Evolutionary conservation across 2,888 invertebrate species (phyloP).

Genomic region (Lithophane ornitopus): DNA sequence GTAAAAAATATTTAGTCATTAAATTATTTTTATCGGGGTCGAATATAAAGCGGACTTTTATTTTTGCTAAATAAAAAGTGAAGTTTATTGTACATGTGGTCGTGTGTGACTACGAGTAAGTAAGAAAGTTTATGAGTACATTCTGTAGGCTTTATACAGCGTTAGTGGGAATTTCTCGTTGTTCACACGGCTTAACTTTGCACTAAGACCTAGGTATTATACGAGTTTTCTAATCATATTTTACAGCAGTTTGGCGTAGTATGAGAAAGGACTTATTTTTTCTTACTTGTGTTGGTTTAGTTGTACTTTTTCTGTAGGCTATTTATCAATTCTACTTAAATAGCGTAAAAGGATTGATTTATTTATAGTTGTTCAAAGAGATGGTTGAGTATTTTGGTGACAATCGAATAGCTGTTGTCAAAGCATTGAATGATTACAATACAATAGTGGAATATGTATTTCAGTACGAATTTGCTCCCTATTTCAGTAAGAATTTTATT

Average conservation of each 20-base stretch:
- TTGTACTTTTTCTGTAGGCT: background rate
- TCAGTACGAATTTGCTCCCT: background rate
- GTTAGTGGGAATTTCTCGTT: constrained; percentile 54
- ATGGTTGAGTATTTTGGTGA: background rate
- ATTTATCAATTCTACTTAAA: background rate
- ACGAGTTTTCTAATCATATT: constrained; percentile 55
- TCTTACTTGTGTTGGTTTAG: background rate
- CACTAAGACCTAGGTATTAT: constrained; percentile 51
- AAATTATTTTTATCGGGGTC: constrained; percentile 60
- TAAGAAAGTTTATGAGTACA: constrained; percentile 64
- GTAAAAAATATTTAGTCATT: constrained; percentile 58
- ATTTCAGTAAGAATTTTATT: background rate
- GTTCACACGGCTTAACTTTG: constrained; percentile 53
- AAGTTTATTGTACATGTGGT: constrained; percentile 51
- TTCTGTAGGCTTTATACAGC: constrained; percentile 57
- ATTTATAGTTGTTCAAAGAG: background rate
- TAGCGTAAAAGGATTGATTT: background rate
- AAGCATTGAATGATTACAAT: constrained; percentile 11
- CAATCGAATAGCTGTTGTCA: background rate
- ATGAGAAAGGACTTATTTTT: constrained; percentile 8
- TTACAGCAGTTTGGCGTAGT: constrained; percentile 19
- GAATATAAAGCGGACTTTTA: constrained; percentile 54
- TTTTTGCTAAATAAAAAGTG: constrained; percentile 56
- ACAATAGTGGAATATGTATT: background rate
- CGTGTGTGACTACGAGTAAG: constrained; percentile 48